Conservation (phyloP, 2,113 vertebrate genomes). For the Garra rufa region DNA sequence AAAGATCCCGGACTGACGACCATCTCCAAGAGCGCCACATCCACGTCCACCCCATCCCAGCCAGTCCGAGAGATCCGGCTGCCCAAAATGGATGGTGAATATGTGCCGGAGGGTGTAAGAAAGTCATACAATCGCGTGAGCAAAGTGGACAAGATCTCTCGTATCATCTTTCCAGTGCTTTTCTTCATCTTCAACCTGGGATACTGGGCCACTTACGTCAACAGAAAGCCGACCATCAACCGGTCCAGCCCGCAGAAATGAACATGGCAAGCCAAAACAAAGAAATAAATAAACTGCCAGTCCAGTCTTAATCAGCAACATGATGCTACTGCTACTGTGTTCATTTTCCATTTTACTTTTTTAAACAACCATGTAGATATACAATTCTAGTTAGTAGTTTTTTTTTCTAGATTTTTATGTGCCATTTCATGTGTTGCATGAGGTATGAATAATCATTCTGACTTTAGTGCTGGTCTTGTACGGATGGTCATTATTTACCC, state of each 20-base stretch:
- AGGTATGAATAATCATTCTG: constrained; percentile 2
- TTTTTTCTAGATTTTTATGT: not conserved
- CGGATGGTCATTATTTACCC: not conserved
- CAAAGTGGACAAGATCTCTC: constrained; percentile 99
- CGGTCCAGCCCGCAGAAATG: constrained; percentile 91
- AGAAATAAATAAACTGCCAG: constrained; percentile 30
- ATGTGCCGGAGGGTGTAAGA: constrained; percentile 81
- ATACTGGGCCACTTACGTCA: constrained; percentile 98
- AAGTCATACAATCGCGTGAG: constrained; percentile 99
- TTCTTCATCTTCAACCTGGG: constrained; percentile 99
- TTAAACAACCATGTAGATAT: constrained; percentile 5
- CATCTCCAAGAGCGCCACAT: constrained; percentile 88
- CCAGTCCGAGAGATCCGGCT: constrained; percentile 55
- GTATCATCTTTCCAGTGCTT: constrained; percentile 96
- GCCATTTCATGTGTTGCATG: constrained; percentile 17
- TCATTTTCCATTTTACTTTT: not conserved
- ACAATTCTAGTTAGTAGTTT: not conserved
- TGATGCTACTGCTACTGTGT: constrained; percentile 22
- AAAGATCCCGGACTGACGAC: constrained; percentile 92
- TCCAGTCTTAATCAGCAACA: constrained; percentile 52
- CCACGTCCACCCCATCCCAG: constrained; percentile 62
- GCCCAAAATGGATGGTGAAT: constrained; percentile 86
- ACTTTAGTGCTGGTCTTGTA: not conserved
- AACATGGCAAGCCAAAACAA: constrained; percentile 45
- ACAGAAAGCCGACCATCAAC: constrained; percentile 92